These are phyloP conservation scores for Argynnis bischoffii DNA, from an alignment of 2,888 invertebrate species.

Conservation along the genomic window DNA sequence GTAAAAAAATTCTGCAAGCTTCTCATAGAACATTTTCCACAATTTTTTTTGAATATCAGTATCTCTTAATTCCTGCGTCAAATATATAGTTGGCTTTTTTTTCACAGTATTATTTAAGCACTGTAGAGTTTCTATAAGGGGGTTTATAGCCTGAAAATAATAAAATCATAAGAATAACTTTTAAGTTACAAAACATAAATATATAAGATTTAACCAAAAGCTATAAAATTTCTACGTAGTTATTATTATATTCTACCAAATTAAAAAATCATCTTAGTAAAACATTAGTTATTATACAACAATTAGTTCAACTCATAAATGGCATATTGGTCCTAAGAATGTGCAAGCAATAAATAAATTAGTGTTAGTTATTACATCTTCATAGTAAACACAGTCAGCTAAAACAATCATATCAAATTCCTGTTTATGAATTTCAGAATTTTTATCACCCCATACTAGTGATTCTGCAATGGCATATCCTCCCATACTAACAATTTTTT, in stretches of 20 bases:
- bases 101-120: slow-evolving; percentile 64
- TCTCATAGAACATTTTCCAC: slow-evolving; percentile 68
- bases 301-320: slow-evolving; percentile 4
- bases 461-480: slow-evolving; percentile 80
- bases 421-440: slow-evolving; percentile 68
- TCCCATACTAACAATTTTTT: slow-evolving; percentile 73
- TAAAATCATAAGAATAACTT: not conserved
- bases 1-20: slow-evolving; percentile 57
- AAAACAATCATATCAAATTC: slow-evolving; percentile 79
- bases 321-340: slow-evolving; percentile 9
- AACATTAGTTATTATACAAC: slow-evolving; percentile 14
- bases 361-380: slow-evolving; percentile 68
- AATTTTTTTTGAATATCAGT: slow-evolving; percentile 76
- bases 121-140: slow-evolving; percentile 83
- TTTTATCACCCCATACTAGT: slow-evolving; percentile 83
- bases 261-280: not conserved
- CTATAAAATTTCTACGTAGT: too few species aligned
- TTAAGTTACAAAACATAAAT: not conserved
- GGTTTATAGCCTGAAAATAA: slow-evolving; percentile 79
- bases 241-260: too few species aligned
- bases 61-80: slow-evolving; percentile 87
- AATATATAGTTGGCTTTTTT: slow-evolving; percentile 79
- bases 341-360: slow-evolving; percentile 32
- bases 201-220: too few species aligned
- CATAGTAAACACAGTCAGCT: slow-evolving; percentile 84